Percentiles rank a stretch among this genome's conserved stretches.
Evolutionary conservation across 2,888 invertebrate genomes (phyloP).

Genomic region (Meiosimyza decipiens): DNA sequence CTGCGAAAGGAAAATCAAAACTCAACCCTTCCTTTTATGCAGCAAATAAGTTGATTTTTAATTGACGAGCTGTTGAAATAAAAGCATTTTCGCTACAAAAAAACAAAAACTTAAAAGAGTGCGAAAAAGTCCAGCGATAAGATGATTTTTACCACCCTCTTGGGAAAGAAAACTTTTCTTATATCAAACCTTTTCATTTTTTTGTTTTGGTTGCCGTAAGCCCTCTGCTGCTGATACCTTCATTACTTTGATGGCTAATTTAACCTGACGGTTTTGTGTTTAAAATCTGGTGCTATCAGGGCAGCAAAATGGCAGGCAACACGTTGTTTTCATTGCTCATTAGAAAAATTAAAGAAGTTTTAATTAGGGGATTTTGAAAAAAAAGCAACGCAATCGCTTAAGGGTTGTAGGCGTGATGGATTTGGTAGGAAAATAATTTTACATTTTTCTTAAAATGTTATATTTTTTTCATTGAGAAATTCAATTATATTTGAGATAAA

Average conservation of each 20-base stretch:
- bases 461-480: too few relatives aligned
- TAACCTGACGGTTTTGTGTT: slow-evolving; percentile 56
- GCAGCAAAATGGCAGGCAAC: slow-evolving; percentile 50
- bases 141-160: slow-evolving; percentile 23
- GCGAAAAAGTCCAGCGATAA: slow-evolving; percentile 17
- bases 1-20: background rate
- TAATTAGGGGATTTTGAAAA: slow-evolving; percentile 52
- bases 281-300: slow-evolving; percentile 1
- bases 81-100: background rate
- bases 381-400: slow-evolving; percentile 31
- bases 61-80: slow-evolving; percentile 29
- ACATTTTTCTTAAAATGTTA: too few relatives aligned
- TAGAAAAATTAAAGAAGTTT: slow-evolving; percentile 56
- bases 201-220: slow-evolving; percentile 38
- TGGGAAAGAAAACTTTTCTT: slow-evolving; percentile 31
- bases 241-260: slow-evolving; percentile 62
- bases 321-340: slow-evolving; percentile 66
- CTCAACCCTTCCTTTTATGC: slow-evolving; percentile 22
- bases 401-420: background rate
- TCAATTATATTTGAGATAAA: too few relatives aligned
- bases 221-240: slow-evolving; percentile 51
- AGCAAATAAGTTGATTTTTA: slow-evolving; percentile 23
- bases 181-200: slow-evolving; percentile 39
- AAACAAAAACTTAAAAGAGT: slow-evolving; percentile 14
- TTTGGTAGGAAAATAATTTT: too few relatives aligned